A percentile compares a stretch with the other conserved stretches of the same genome.
These are phyloP conservation scores for Abscondita cerata DNA, from an alignment of 2,888 invertebrate genomes.

Conservation along the genomic window DNA sequence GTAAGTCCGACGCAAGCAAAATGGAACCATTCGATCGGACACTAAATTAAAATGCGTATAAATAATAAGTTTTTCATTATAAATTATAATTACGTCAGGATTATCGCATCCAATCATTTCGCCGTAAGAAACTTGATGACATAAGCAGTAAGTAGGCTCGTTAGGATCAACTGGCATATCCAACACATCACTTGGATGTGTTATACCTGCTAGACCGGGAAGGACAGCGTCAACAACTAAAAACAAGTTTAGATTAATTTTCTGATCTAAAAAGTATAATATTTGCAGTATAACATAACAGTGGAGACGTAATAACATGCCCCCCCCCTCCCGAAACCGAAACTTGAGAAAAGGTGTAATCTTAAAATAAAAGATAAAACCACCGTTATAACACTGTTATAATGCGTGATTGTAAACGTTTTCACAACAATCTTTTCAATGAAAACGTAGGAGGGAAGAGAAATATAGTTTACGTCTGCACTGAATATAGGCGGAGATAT, in stretches of 20 bases:
- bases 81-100: constrained; percentile 69
- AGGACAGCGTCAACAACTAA: constrained; percentile 52
- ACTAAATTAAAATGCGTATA: constrained; percentile 59
- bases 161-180: constrained; percentile 97
- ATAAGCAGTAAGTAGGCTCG: constrained; percentile 97
- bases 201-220: constrained; percentile 65
- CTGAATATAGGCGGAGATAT: too few species aligned
- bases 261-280: too few species aligned
- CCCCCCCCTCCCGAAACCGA: too few species aligned
- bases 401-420: too few species aligned
- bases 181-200: constrained; percentile 88
- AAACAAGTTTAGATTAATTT: neutral
- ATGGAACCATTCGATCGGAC: constrained; percentile 95
- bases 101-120: constrained; percentile 98
- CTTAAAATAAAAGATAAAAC: too few species aligned
- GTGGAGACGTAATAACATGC: too few species aligned
- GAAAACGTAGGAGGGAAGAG: too few species aligned
- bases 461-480: too few species aligned
- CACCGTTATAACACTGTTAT: too few species aligned
- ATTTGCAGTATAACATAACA: too few species aligned
- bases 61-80: neutral
- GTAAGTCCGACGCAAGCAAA: constrained; percentile 92
- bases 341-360: too few species aligned
- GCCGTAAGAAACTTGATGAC: constrained; percentile 96
- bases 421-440: too few species aligned